Conservation (phyloP, 2,888 invertebrate species). For the Diplolepis rosae region DNA sequence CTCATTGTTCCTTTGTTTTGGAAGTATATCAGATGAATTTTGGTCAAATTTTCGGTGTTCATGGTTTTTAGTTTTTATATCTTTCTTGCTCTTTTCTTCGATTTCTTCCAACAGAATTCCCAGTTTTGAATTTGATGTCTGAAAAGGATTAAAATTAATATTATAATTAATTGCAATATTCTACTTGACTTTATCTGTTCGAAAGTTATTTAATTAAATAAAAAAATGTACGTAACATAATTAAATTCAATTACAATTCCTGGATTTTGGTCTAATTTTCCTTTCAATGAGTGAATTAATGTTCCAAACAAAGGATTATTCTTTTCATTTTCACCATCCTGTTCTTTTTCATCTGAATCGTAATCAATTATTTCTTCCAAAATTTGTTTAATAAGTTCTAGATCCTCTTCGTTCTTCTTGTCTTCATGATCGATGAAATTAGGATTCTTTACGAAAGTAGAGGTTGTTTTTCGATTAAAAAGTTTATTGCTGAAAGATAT, state of each 20-base stretch:
- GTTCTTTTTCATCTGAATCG: conserved; percentile 15
- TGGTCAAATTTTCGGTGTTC: not conserved
- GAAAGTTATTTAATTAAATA: not conserved
- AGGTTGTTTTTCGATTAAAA: not conserved
- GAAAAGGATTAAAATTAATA: not conserved
- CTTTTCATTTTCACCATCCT: not conserved
- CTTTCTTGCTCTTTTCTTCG: not conserved
- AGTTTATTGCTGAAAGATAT: not conserved
- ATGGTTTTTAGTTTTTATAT: not conserved
- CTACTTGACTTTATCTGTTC: too few relatives aligned
- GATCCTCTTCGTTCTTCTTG: not conserved
- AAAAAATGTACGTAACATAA: not conserved
- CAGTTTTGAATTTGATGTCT: not conserved
- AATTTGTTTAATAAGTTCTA: not conserved
- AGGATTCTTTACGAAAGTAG: not conserved
- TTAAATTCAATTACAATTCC: conserved; percentile 3
- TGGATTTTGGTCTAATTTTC: not conserved
- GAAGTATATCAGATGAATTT: not conserved
- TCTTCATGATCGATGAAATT: not conserved
- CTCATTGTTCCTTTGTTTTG: not conserved
- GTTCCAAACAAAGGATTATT: not conserved
- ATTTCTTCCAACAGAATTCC: not conserved
- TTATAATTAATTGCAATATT: too few relatives aligned
- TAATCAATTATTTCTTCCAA: conserved; percentile 1
- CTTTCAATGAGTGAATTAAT: not conserved